Evolutionary conservation across 1,140 invertebrate species (phyloP), one percentile per base, ranked within the genome.

Genomic region (Antheraea pernyi): DNA sequence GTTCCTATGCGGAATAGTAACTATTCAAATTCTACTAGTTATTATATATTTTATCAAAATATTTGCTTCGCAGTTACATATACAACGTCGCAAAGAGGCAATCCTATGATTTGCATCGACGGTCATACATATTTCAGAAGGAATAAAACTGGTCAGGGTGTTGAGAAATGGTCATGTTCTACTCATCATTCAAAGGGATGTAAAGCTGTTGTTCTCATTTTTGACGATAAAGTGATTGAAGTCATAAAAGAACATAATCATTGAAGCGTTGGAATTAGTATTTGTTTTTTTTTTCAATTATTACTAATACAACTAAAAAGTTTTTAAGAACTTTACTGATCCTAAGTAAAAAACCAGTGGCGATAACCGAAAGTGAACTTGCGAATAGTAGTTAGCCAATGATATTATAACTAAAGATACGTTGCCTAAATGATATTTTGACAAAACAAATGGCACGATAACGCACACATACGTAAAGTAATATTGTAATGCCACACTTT

Each of bases 111-210:
- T 10, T 13, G 60, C 7, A 22, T 61, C 19, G 60, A 30, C 30
- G 60, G 30, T 22, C 30, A 30, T 61, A 30, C 60, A 36, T 61
- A 30, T 30, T 61, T 22, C 22, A 30, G 13, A 53, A 53, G 16
- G 46, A 13, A 19, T n/a, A 22, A 61, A 61, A 9, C 19, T 11
- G 19, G 30, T 30, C 19, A 30, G 19, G 60, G 30, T 30, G 19
- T 61, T n/a, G 30, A 61, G 60, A 61, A 36, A 61, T 61, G 60
- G 60, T 30, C 16, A 11, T 61, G 60, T 61, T 61, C 60, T 19
- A 61, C 60, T 36, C 60, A 61, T 36, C 19, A 61, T n/a, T 30
- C 60, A 0, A 61, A 36, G 60, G 16, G 16, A 61, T 61, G 60
- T 30, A 22, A n/a, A 36, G 60, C 60, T 36, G 19, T 61, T 36